Conservation (phyloP, 2,888 invertebrate genomes). For the Osedax frankpressi region DNA sequence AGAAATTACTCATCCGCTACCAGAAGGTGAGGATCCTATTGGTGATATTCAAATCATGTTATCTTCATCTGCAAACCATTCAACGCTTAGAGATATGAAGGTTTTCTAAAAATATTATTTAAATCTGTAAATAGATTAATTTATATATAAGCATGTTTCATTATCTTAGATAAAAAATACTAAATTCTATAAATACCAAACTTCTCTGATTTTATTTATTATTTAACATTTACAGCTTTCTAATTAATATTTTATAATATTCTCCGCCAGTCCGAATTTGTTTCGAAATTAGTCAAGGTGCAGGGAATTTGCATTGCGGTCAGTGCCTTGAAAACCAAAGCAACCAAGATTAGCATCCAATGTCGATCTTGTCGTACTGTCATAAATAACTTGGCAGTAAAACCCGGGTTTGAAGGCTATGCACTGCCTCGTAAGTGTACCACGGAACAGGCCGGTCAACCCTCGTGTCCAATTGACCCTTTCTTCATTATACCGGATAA, state of each 20-base stretch:
- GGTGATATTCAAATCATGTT: constrained; percentile 82
- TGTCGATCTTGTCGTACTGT: constrained; percentile 82
- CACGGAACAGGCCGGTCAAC: constrained; percentile 78
- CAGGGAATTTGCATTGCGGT: constrained; percentile 89
- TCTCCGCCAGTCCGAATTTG: constrained; percentile 65
- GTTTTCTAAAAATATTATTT: too few relatives aligned
- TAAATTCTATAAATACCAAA: background rate
- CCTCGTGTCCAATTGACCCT: constrained; percentile 89
- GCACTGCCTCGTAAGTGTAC: constrained; percentile 83
- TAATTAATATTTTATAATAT: constrained; percentile 17
- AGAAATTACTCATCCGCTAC: constrained; percentile 83
- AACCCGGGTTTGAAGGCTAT: constrained; percentile 90
- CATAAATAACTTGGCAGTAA: constrained; percentile 74
- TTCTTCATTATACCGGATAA: constrained; percentile 96
- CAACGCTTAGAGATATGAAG: constrained; percentile 70
- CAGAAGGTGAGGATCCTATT: constrained; percentile 73
- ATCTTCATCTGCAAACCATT: constrained; percentile 68
- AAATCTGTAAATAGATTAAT: too few relatives aligned
- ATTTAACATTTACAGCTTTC: too few relatives aligned
- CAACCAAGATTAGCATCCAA: constrained; percentile 83
- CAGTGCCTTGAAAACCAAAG: constrained; percentile 84
- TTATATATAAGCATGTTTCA: background rate
- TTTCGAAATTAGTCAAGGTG: constrained; percentile 82
- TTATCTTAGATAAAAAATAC: background rate
- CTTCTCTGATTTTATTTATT: background rate